phyloP scores from a whole-genome alignment of 2,113 vertebrate genomes.

The Actinemys pallida region DNA sequence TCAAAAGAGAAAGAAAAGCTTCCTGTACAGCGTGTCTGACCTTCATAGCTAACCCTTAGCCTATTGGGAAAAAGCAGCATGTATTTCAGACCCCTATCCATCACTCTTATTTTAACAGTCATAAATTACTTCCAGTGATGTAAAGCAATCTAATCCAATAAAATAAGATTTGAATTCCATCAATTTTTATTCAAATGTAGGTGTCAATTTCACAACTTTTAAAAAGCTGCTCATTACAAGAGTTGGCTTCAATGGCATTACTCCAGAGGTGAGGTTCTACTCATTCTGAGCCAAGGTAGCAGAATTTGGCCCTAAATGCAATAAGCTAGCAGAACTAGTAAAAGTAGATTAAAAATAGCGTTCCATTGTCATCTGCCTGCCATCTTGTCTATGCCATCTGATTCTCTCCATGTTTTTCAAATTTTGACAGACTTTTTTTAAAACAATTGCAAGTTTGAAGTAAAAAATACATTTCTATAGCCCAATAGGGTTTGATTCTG shows the following conservation, averaged over 20 bases:
- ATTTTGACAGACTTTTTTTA: not conserved
- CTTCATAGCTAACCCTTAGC: slow-evolving; percentile 32
- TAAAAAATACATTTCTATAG: not conserved
- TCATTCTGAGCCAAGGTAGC: not conserved
- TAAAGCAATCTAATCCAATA: slow-evolving; percentile 74
- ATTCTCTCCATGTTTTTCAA: not conserved
- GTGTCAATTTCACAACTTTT: slow-evolving; percentile 67
- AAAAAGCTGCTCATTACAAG: slow-evolving; percentile 57
- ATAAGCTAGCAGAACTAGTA: not conserved
- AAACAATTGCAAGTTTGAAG: not conserved
- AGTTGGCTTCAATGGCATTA: slow-evolving; percentile 34
- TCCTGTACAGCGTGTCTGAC: slow-evolving; percentile 32
- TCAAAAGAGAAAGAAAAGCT: slow-evolving; percentile 38
- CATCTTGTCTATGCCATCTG: not conserved
- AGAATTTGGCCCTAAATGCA: not conserved
- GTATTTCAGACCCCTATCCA: slow-evolving; percentile 50
- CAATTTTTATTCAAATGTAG: slow-evolving; percentile 70
- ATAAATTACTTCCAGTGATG: slow-evolving; percentile 69
- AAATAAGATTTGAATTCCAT: slow-evolving; percentile 58
- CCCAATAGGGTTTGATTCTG: not conserved
- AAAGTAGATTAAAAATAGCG: not conserved
- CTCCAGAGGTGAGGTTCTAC: not conserved
- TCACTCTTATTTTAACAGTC: slow-evolving; percentile 60
- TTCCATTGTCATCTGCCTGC: not conserved
- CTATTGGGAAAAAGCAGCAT: slow-evolving; percentile 47